These are phyloP conservation scores for Peucedramus taeniatus DNA, from an alignment of 2,113 vertebrate species.

Conservation along the genomic window DNA sequence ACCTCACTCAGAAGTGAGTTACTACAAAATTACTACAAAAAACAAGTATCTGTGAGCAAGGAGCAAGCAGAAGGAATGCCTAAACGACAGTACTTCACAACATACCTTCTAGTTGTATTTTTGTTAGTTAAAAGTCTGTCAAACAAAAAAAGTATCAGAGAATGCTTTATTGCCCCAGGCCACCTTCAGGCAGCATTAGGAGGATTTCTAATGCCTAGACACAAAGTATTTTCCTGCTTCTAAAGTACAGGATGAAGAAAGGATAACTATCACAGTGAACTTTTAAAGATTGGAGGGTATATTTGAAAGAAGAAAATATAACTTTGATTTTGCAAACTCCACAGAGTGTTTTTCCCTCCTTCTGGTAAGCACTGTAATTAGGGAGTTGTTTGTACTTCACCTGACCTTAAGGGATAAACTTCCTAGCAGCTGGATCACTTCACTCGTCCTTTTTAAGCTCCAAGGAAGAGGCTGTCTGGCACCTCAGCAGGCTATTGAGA, in stretches of 20 bases:
- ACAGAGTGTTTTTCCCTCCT: not conserved
- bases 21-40: not conserved
- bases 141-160: not conserved
- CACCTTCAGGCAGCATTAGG: not conserved
- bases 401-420: not conserved
- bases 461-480: not conserved
- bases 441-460: not conserved
- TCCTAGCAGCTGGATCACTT: not conserved
- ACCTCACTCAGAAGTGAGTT: not conserved
- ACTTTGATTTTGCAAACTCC: not conserved
- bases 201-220: not conserved
- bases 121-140: not conserved
- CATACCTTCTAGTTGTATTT: not conserved
- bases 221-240: not conserved
- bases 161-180: not conserved
- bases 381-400: not conserved
- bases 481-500: not conserved
- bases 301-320: not conserved
- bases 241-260: not conserved
- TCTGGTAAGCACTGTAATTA: not conserved
- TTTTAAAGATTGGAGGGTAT: not conserved
- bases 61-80: not conserved
- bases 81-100: not conserved
- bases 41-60: not conserved
- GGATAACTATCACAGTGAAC: not conserved